phyloP scores from a whole-genome alignment of 2,113 vertebrate genomes.

The Polypterus senegalus region DNA sequence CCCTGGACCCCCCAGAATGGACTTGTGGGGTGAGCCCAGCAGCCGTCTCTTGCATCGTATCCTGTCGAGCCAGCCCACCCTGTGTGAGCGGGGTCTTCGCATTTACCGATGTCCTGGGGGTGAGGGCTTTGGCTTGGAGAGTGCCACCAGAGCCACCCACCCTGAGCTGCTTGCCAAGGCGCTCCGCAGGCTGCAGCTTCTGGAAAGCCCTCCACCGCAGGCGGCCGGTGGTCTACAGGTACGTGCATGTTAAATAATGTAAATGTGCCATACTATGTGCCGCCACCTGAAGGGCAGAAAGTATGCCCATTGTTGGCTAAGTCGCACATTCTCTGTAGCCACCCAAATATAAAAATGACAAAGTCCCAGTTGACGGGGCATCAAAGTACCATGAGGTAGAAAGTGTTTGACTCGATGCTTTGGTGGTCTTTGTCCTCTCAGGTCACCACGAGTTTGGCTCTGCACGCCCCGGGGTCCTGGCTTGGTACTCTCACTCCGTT shows the following conservation, averaged over 20 bases:
- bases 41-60: constrained; percentile 1
- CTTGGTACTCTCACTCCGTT: constrained; percentile 11
- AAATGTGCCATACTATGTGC: not conserved
- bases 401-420: not conserved
- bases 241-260: not conserved
- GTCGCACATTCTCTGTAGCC: not conserved
- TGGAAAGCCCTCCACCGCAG: not conserved
- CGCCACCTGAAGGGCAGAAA: not conserved
- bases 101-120: constrained; percentile 5
- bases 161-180: not conserved
- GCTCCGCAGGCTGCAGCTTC: not conserved
- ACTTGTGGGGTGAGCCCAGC: constrained; percentile 1
- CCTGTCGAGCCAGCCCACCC: not conserved
- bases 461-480: constrained; percentile 3
- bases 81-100: not conserved
- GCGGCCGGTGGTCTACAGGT: not conserved
- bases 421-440: not conserved
- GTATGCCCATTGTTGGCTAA: not conserved
- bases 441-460: not conserved
- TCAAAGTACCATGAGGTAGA: not conserved
- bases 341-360: not conserved
- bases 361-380: not conserved
- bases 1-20: not conserved
- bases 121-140: constrained; percentile 3
- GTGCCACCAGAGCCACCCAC: constrained; percentile 1